Conservation (phyloP, 2,113 vertebrate genomes). For the Willisornis vidua region DNA sequence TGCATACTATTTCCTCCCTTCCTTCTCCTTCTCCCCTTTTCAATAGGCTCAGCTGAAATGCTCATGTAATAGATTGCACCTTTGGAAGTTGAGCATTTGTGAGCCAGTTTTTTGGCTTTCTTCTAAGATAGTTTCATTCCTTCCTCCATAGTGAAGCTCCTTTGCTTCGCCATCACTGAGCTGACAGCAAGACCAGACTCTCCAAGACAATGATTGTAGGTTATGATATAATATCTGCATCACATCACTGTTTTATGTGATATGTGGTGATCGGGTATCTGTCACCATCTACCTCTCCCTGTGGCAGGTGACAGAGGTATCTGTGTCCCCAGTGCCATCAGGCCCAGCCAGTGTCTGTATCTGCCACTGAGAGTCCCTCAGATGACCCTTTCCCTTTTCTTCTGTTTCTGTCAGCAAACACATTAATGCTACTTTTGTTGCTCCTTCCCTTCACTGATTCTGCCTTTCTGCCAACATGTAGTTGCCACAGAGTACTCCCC, state of each 20-base stretch:
- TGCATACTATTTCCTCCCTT: neutral
- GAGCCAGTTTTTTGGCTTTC: neutral
- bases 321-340: neutral
- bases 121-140: neutral
- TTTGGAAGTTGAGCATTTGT: neutral
- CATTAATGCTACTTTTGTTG: neutral
- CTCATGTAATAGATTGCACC: rapidly evolving
- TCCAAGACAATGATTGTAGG: neutral
- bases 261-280: rapidly evolving
- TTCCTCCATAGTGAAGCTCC: neutral
- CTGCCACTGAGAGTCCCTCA: neutral
- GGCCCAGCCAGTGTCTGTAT: neutral
- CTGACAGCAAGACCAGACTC: neutral
- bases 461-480: neutral
- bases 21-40: neutral
- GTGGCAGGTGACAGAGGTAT: neutral
- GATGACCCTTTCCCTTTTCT: neutral
- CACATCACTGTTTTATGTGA: neutral
- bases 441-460: neutral
- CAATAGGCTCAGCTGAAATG: neutral
- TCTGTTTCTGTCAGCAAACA: constrained; percentile 13
- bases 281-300: neutral
- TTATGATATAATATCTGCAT: neutral
- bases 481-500: neutral
- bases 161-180: neutral